These are phyloP conservation scores for Pocota personata DNA, from an alignment of 2,888 invertebrate genomes.

Conservation along the genomic window DNA sequence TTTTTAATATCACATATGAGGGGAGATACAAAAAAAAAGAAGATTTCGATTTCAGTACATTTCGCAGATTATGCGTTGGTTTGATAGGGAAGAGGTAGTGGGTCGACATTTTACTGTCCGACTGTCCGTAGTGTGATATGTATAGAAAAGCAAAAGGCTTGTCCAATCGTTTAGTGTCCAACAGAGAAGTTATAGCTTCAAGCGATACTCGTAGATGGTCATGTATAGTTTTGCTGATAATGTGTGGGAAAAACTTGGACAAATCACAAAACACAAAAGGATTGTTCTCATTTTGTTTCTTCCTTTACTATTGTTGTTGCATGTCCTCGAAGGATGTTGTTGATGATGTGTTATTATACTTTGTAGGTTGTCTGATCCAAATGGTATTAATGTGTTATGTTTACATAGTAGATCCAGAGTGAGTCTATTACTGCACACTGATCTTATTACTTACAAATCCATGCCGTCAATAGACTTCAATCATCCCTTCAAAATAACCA, in stretches of 20 bases:
- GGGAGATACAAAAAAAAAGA: background rate
- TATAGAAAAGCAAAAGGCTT: slow-evolving; percentile 36
- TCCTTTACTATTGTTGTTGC: background rate
- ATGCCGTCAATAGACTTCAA: too few relatives aligned
- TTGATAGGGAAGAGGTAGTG: background rate
- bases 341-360: too few relatives aligned
- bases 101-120: background rate
- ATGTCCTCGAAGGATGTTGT: background rate
- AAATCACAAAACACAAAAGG: slow-evolving; percentile 31
- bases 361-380: background rate
- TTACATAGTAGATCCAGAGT: too few relatives aligned
- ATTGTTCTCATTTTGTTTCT: slow-evolving; percentile 7
- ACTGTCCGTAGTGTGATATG: slow-evolving; percentile 15
- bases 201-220: slow-evolving; percentile 12
- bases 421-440: too few relatives aligned
- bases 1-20: slow-evolving; percentile 25
- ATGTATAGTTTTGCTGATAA: background rate
- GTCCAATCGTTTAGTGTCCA: slow-evolving; percentile 40
- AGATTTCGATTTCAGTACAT: slow-evolving; percentile 30
- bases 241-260: background rate
- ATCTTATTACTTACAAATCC: too few relatives aligned
- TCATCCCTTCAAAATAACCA: too few relatives aligned
- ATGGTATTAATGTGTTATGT: background rate
- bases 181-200: slow-evolving; percentile 18
- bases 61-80: slow-evolving; percentile 34